A percentile compares a stretch with the other conserved stretches of the same genome.
These are phyloP conservation scores for Cataglyphis hispanica DNA, from an alignment of 1,140 invertebrate species.

Conservation along the genomic window DNA sequence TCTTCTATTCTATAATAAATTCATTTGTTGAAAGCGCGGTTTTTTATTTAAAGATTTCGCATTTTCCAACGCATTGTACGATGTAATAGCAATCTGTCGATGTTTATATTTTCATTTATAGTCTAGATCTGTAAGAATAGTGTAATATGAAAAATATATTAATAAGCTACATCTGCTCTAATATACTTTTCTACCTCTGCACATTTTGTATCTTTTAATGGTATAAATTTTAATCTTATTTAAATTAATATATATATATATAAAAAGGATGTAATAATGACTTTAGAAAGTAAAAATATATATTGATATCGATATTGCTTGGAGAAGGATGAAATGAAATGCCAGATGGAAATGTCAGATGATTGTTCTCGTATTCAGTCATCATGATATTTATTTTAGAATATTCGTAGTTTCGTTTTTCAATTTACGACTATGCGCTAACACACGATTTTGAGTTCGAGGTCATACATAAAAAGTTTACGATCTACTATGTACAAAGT, in stretches of 20 bases:
- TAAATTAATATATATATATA: neutral
- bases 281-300: too few species aligned
- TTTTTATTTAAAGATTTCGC: slow-evolving; percentile 65
- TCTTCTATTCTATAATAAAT: slow-evolving; percentile 56
- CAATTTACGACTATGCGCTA: slow-evolving; percentile 24
- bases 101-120: slow-evolving; percentile 68
- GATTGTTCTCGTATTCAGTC: slow-evolving; percentile 35
- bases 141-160: slow-evolving; percentile 68
- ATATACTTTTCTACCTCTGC: slow-evolving; percentile 1
- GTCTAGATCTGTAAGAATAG: slow-evolving; percentile 59
- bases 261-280: too few species aligned
- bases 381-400: slow-evolving; percentile 72
- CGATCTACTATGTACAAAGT: slow-evolving; percentile 58
- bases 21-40: slow-evolving; percentile 67
- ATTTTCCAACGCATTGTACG: neutral
- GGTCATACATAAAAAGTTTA: slow-evolving; percentile 70
- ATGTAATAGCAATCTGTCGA: slow-evolving; percentile 51
- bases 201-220: neutral
- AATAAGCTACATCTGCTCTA: slow-evolving; percentile 23
- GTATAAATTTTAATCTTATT: neutral
- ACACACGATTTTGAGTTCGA: slow-evolving; percentile 26
- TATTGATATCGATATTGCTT: neutral
- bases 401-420: slow-evolving; percentile 60
- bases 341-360: neutral
- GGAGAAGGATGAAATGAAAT: neutral